Evolutionary conservation across 2,888 invertebrate species (phyloP).

Genomic region (Sinhomidia bicolor): DNA sequence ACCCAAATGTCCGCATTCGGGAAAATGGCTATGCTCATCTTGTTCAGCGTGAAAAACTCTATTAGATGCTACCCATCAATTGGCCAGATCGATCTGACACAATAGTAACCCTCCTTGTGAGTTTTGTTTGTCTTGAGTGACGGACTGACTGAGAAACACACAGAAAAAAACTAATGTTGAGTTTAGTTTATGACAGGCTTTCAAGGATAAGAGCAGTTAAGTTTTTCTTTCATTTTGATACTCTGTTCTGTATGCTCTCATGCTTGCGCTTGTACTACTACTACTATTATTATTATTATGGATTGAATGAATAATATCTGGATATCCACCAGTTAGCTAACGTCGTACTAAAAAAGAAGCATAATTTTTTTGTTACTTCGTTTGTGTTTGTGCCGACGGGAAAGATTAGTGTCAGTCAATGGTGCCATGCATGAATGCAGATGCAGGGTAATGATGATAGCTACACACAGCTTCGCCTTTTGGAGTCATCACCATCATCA

Average conservation of each 20-base stretch:
- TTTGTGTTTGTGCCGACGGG: conserved; percentile 22
- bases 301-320: conserved; percentile 35
- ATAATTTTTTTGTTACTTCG: conserved; percentile 21
- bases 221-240: conserved; percentile 26
- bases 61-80: too few species aligned
- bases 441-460: conserved; percentile 31
- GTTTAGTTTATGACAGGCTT: conserved; percentile 53
- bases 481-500: conserved; percentile 1
- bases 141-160: conserved; percentile 48
- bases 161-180: conserved; percentile 45
- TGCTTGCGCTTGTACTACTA: background rate
- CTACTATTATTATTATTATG: background rate
- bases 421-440: conserved; percentile 54
- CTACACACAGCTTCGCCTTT: conserved; percentile 13
- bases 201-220: conserved; percentile 55
- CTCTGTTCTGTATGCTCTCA: background rate
- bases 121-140: conserved; percentile 62
- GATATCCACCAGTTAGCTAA: conserved; percentile 11
- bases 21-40: too few species aligned
- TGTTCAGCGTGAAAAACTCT: too few species aligned
- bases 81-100: too few species aligned
- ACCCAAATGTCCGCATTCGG: background rate
- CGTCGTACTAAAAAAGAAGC: background rate
- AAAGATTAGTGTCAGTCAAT: conserved; percentile 55
- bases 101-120: too few species aligned